Evolutionary conservation across 2,113 vertebrate genomes (phyloP).

Genomic region (Proterorhinus semilunaris): DNA sequence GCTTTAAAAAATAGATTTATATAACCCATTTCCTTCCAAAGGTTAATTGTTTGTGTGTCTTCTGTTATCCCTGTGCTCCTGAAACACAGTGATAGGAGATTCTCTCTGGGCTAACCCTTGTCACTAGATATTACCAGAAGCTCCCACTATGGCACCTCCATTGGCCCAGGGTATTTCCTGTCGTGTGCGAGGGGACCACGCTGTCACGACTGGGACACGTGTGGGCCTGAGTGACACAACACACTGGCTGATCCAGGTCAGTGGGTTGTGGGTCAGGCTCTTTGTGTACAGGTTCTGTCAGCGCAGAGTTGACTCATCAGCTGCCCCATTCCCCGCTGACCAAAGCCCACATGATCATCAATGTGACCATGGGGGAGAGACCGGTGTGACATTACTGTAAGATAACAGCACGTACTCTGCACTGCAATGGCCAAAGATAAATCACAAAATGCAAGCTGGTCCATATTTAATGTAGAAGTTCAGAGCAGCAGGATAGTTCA

Average conservation of each 20-base stretch:
- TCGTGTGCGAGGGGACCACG: slow-evolving; percentile 12
- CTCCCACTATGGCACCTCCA: slow-evolving; percentile 17
- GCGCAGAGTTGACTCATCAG: slow-evolving; percentile 57
- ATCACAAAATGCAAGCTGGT: too few relatives aligned
- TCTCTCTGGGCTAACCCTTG: slow-evolving; percentile 32
- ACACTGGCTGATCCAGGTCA: slow-evolving; percentile 60
- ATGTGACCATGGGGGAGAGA: slow-evolving; percentile 25
- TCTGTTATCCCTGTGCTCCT: not conserved
- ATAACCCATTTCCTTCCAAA: not conserved
- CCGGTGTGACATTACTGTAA: not conserved
- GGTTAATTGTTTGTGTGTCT: not conserved
- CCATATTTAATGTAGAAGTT: too few relatives aligned
- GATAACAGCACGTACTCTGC: not conserved
- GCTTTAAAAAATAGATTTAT: not conserved
- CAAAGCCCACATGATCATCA: slow-evolving; percentile 29
- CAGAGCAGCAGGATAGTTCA: too few relatives aligned
- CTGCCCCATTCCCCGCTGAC: slow-evolving; percentile 51
- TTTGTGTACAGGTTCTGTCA: slow-evolving; percentile 53
- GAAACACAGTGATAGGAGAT: slow-evolving; percentile 8
- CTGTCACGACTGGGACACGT: slow-evolving; percentile 48
- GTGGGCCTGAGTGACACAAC: slow-evolving; percentile 59
- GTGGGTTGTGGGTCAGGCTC: slow-evolving; percentile 61
- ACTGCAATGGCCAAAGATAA: too few relatives aligned
- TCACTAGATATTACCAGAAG: slow-evolving; percentile 27
- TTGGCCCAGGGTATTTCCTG: slow-evolving; percentile 39